Conservation (phyloP, 2,888 invertebrate genomes). For the Nymphalis c-album region DNA sequence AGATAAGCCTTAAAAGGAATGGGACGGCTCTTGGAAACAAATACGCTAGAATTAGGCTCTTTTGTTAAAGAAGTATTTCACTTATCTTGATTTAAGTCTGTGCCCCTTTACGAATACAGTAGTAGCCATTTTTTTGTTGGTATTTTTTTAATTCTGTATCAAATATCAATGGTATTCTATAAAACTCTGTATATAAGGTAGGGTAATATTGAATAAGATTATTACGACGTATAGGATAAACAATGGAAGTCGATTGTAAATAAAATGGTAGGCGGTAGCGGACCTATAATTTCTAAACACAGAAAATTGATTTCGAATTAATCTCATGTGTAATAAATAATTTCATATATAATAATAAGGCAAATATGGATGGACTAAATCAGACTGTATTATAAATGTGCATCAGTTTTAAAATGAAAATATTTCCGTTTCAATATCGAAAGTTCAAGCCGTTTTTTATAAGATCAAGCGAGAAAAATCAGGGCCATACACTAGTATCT, state of each 20-base stretch:
- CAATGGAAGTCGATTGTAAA: slow-evolving; percentile 2
- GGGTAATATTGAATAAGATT: neutral
- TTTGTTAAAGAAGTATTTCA: slow-evolving; percentile 43
- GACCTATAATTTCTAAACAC: slow-evolving; percentile 3
- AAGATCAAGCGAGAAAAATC: slow-evolving; percentile 22
- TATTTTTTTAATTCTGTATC: no score
- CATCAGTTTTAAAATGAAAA: no score
- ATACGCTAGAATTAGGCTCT: slow-evolving; percentile 43
- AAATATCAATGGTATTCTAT: neutral
- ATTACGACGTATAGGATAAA: neutral
- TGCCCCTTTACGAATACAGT: neutral
- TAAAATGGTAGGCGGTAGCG: no score
- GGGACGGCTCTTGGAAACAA: slow-evolving; percentile 47
- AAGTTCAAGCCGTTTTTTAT: neutral
- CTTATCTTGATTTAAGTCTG: slow-evolving; percentile 29
- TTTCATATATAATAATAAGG: neutral
- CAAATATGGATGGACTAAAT: neutral
- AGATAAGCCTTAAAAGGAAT: slow-evolving; percentile 59
- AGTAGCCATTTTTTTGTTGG: neutral
- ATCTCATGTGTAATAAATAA: neutral
- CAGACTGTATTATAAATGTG: no score
- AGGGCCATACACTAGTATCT: slow-evolving; percentile 25
- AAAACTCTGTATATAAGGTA: neutral
- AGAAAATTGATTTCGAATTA: neutral
- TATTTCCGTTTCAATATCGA: no score